phyloP scores from a whole-genome alignment of 2,113 vertebrate species.

The Macrotus californicus region DNA sequence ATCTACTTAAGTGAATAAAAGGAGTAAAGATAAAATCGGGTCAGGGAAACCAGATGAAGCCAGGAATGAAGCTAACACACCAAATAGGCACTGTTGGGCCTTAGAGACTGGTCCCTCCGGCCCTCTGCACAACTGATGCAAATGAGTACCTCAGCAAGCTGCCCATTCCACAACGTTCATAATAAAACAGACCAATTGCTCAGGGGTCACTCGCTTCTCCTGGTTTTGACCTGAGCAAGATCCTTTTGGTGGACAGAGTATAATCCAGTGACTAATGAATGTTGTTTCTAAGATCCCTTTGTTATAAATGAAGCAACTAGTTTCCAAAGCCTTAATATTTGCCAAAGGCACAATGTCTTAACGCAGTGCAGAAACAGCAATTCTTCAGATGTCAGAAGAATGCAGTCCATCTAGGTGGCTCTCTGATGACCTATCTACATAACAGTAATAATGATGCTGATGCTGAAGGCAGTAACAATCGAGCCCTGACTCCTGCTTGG shows the following conservation, averaged over 20 bases:
- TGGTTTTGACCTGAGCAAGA: background rate
- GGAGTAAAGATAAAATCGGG: background rate
- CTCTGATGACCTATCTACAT: background rate
- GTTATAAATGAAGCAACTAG: background rate
- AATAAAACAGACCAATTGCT: background rate
- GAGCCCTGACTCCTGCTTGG: background rate
- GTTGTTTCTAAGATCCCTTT: background rate
- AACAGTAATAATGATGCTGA: background rate
- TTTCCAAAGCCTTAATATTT: background rate
- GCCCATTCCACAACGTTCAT: background rate
- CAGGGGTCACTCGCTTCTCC: background rate
- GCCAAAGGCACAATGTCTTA: background rate
- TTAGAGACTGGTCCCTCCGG: too few relatives aligned
- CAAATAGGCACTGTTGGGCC: background rate
- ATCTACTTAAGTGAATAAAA: background rate
- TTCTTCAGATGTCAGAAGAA: constrained; percentile 1
- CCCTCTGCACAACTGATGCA: background rate
- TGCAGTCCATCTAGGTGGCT: background rate
- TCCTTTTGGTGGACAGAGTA: background rate
- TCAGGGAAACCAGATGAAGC: background rate
- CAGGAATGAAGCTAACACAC: background rate
- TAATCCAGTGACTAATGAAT: background rate
- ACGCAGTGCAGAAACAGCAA: background rate
- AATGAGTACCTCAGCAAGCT: background rate
- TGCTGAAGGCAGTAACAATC: background rate